These are phyloP conservation scores for Hippocampus kuda DNA, from an alignment of 2,797 vertebrate genomes.

Conservation along the genomic window DNA sequence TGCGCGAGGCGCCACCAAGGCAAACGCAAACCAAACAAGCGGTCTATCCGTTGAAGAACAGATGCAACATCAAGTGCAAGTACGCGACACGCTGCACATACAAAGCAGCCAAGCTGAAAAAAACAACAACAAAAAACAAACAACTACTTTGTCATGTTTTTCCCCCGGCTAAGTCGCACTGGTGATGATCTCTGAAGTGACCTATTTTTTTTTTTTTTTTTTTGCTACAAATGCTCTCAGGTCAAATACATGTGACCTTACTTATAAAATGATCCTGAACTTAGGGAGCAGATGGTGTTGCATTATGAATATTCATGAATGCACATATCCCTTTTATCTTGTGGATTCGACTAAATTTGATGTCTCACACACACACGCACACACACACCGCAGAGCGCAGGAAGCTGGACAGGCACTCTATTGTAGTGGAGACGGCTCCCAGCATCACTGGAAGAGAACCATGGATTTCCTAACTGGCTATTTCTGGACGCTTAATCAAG, in stretches of 20 bases:
- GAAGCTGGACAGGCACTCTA: constrained; percentile 56
- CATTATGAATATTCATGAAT: not conserved
- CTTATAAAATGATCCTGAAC: not conserved
- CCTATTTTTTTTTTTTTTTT: not conserved
- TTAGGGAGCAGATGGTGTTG: not conserved
- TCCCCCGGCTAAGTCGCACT: not conserved
- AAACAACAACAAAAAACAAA: not conserved
- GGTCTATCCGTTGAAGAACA: not conserved
- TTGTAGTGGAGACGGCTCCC: constrained; percentile 57
- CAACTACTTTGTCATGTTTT: not conserved
- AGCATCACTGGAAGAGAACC: constrained; percentile 48
- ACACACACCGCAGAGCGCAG: constrained; percentile 38
- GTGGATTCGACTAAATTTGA: not conserved
- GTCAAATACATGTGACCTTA: not conserved
- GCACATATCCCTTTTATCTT: not conserved
- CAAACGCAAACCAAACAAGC: not conserved
- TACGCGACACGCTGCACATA: not conserved
- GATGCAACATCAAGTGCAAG: not conserved
- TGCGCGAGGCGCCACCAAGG: not conserved
- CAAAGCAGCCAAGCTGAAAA: not conserved
- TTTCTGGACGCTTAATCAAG: constrained; percentile 47
- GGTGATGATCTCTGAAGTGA: not conserved
- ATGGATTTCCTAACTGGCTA: constrained; percentile 57
- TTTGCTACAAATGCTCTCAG: not conserved
- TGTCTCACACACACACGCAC: constrained; percentile 6